These are phyloP conservation scores for Diorhabda sublineata DNA, from an alignment of 1,140 invertebrate genomes.

Conservation along the genomic window DNA sequence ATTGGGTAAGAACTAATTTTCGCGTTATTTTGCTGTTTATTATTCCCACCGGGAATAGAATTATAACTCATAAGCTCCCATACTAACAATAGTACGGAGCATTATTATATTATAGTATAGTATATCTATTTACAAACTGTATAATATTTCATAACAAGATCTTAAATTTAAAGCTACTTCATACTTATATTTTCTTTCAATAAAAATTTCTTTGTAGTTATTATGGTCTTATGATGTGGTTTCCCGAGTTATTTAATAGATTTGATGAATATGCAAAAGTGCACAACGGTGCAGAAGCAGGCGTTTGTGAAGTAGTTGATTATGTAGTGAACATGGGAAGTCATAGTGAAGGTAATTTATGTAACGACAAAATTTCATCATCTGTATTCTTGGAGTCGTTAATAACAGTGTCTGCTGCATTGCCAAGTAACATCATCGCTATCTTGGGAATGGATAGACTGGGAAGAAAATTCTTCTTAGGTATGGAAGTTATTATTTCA, in stretches of 20 bases:
- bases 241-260: constrained; percentile 82
- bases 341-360: constrained; percentile 57
- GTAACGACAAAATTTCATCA: constrained; percentile 66
- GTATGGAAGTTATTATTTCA: constrained; percentile 47
- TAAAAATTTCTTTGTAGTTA: constrained; percentile 54
- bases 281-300: constrained; percentile 58
- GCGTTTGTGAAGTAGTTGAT: constrained; percentile 71
- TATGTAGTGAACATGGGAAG: constrained; percentile 66
- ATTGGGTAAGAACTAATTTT: constrained; percentile 59
- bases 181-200: no score
- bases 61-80: no score
- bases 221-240: constrained; percentile 89
- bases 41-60: no score
- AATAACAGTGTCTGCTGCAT: constrained; percentile 77
- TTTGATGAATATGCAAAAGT: constrained; percentile 64
- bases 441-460: constrained; percentile 70
- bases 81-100: no score
- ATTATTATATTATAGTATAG: no score
- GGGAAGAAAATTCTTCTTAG: constrained; percentile 84
- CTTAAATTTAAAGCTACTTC: no score
- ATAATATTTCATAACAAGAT: no score
- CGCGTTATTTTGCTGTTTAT: no score
- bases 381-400: constrained; percentile 80
- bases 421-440: constrained; percentile 79
- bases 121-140: no score